A percentile compares a stretch with the other conserved stretches of the same genome.
Evolutionary conservation across 2,888 invertebrate genomes (phyloP).

Genomic region (Teinopalpus imperialis): DNA sequence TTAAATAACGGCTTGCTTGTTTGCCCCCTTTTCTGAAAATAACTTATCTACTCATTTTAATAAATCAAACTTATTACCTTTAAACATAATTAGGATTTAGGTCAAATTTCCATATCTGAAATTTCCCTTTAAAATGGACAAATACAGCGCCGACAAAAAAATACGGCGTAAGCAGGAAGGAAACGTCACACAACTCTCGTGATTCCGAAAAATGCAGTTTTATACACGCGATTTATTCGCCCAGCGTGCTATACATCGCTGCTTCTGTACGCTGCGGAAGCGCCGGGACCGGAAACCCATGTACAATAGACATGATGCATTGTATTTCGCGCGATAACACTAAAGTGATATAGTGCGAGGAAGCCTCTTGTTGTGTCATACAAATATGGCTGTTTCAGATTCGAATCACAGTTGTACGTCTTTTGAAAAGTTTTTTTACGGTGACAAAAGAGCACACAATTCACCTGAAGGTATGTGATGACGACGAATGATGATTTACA

Average conservation of each 20-base stretch:
- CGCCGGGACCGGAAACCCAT: conserved; percentile 46
- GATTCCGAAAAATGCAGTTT: conserved; percentile 29
- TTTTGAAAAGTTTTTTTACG: no score
- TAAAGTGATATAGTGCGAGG: conserved; percentile 54
- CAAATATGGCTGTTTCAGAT: conserved; percentile 1
- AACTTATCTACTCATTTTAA: no score
- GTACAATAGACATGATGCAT: conserved; percentile 69
- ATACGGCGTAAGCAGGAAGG: conserved; percentile 21
- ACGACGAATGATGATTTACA: no score
- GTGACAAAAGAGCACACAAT: no score
- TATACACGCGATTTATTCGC: conserved; percentile 30
- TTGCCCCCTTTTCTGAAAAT: background rate
- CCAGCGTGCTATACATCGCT: conserved; percentile 20
- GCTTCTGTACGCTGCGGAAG: conserved; percentile 30
- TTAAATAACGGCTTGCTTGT: no score
- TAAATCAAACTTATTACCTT: no score
- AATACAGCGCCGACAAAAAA: conserved; percentile 8
- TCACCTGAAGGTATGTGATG: no score
- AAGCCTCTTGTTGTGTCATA: conserved; percentile 13
- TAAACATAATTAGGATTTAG: no score
- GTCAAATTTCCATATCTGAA: no score
- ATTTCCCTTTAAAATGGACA: conserved; percentile 1
- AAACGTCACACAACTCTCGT: conserved; percentile 26
- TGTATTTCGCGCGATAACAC: conserved; percentile 65
- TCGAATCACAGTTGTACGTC: background rate